A percentile compares a stretch with the other conserved stretches of the same genome.
phyloP scores from a whole-genome alignment of 2,797 vertebrate genomes.

The Pachyuromys duprasi region DNA sequence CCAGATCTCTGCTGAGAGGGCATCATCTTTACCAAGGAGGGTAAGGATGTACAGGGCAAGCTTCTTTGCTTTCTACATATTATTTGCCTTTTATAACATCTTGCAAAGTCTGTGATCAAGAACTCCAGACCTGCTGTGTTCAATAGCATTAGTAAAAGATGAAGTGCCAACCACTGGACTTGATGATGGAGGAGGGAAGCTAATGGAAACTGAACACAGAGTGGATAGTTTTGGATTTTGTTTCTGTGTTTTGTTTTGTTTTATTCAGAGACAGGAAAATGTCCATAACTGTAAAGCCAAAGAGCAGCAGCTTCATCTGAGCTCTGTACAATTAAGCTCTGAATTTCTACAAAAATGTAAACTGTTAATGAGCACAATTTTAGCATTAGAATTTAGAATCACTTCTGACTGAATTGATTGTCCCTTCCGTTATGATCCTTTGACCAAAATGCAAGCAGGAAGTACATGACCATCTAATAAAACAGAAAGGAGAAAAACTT shows the following conservation, averaged over 20 bases:
- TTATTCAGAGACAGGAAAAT: neutral
- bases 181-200: neutral
- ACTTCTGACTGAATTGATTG: neutral
- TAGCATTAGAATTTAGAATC: neutral
- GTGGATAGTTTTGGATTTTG: too few species aligned
- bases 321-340: neutral
- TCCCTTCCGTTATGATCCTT: neutral
- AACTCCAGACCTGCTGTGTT: neutral
- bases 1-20: too few species aligned
- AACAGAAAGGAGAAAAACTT: neutral
- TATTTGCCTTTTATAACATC: neutral
- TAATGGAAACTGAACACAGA: neutral
- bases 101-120: neutral
- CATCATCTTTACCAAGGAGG: accelerated
- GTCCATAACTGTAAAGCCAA: neutral
- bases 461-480: neutral
- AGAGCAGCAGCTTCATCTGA: neutral
- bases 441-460: neutral
- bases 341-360: neutral
- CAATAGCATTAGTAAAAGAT: neutral
- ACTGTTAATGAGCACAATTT: neutral
- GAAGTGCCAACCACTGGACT: too few species aligned
- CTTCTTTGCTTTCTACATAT: neutral
- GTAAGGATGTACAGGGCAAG: neutral
- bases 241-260: neutral